A percentile compares a stretch with the other conserved stretches of the same genome.
These are phyloP conservation scores for Raillietiella orientalis DNA, from an alignment of 2,888 invertebrate genomes.

Conservation along the genomic window DNA sequence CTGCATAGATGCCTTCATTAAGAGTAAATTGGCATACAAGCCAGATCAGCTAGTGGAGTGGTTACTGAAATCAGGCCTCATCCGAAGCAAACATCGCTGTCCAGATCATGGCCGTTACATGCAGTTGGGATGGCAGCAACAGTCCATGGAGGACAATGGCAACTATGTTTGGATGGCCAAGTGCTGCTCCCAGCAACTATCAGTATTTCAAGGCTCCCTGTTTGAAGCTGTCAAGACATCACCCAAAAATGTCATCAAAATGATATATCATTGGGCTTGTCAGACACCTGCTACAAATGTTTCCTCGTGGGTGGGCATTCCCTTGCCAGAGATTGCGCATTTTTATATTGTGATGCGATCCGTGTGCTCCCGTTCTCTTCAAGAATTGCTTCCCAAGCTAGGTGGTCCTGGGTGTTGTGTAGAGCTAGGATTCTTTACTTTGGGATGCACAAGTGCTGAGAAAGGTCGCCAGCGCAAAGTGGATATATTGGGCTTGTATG, in stretches of 20 bases:
- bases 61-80: constrained; percentile 52
- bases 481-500: constrained; percentile 7
- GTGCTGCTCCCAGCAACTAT: constrained; percentile 50
- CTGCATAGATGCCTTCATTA: constrained; percentile 48
- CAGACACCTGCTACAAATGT: constrained; percentile 66
- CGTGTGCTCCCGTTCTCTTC: constrained; percentile 41
- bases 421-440: constrained; percentile 21
- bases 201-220: constrained; percentile 53
- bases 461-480: constrained; percentile 9
- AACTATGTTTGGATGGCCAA: constrained; percentile 74
- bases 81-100: constrained; percentile 45
- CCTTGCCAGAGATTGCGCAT: constrained; percentile 25
- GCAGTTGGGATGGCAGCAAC: too few species aligned
- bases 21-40: constrained; percentile 41
- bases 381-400: constrained; percentile 34
- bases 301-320: constrained; percentile 46
- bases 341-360: constrained; percentile 36
- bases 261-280: constrained; percentile 69
- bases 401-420: constrained; percentile 36
- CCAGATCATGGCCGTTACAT: too few species aligned
- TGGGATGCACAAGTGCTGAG: too few species aligned
- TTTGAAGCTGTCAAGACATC: constrained; percentile 59
- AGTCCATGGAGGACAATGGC: too few species aligned
- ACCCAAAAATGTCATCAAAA: constrained; percentile 42
- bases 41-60: constrained; percentile 63